Evolutionary conservation across 2,888 invertebrate genomes (phyloP), one percentile per base, ranked within the genome.

Genomic region (Phasia obesa): DNA sequence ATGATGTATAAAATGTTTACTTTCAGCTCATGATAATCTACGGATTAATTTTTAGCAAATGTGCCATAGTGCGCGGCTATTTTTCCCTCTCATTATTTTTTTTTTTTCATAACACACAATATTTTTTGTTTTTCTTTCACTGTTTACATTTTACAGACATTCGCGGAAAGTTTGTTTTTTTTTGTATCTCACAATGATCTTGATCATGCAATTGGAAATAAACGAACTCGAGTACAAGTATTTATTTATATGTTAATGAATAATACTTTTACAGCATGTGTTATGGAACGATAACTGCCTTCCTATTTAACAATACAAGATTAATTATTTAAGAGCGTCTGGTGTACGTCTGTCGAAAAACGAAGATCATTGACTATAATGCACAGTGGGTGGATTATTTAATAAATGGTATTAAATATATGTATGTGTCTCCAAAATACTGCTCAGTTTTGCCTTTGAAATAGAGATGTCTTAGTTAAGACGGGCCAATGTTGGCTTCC

Each of bases 161-260:
- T n/a, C n/a, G n/a, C n/a, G n/a, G n/a, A n/a, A n/a, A n/a, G n/a
- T n/a, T n/a, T n/a, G n/a, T n/a, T n/a, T n/a, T n/a, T 62, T 25
- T 60, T 27, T 11, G 13, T 17, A 62, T 69, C n/a, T n/a, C 69
- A 64, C 55, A 77, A 42, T 82, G 81, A 73, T 69, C 67, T 77
- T 77, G 62, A 82, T 65, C 81, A 82, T 82, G 77, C 77, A 82
- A 82, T 82, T 73, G 73, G 11, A n/a, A n/a, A n/a, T n/a, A 67
- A 67, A 60, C 15, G 35, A 38, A 51, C 38, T 38, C 71, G 49
- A 71, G 51, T 60, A 51, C 4, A 15, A 35, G 19, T 57, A 31
- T 42, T 75, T 62, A 55, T 55, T 57, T 69, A n/a, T n/a, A n/a
- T n/a, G n/a, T n/a, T n/a, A n/a, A 42, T 53, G 42, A 57, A 65